Base-by-base conservation (phyloP, 1,140 invertebrate genomes). In the Cheumatopsyche charites region DNA sequence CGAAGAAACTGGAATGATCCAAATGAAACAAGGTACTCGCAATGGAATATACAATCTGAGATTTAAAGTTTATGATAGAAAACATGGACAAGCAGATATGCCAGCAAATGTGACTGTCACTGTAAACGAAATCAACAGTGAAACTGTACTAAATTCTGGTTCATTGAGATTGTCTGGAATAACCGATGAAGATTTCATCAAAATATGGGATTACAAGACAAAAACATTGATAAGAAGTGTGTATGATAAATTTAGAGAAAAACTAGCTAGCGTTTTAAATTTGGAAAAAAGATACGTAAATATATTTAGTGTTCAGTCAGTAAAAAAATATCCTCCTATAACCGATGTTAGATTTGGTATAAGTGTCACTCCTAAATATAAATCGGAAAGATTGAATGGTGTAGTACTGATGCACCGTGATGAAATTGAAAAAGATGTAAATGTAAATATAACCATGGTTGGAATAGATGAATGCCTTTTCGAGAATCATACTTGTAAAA, bases 331-430 rank as follows among this genome's bases (percentile, higher is more conserved):
- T n/a, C 86, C 87, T 6, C 85, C 83, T 1, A 77, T 87, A 3
- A 89, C 88, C 1, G 90, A 92, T 78, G 83, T 92, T 0, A 81
- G 90, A 66, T 92, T 89, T 77, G 83, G 88, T 1, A 90, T 88
- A 5, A 87, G 90, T 74, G 88, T 88, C 41, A 90, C 89, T n/a
- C 70, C 75, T 26, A 90, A 89, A 77, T 89, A 89, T 75, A 89
- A 90, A 74, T 83, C 90, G 0, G 86, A 88, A 17, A 88, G 87
- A 71, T 77, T 91, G 0, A 88, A 91, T 78, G 90, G 90, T 1
- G 82, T 90, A 12, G 84, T 92, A 6, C 79, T 87, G 12, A 83
- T 88, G 73, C 86, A 91, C 75, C 81, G 86, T 71, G 82, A 85
- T 71, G 83, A 90, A 81, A 89, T 91, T 79, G 88, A 90, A 78